phyloP scores from a whole-genome alignment of 2,113 vertebrate genomes.

The Orthonyx spaldingii region DNA sequence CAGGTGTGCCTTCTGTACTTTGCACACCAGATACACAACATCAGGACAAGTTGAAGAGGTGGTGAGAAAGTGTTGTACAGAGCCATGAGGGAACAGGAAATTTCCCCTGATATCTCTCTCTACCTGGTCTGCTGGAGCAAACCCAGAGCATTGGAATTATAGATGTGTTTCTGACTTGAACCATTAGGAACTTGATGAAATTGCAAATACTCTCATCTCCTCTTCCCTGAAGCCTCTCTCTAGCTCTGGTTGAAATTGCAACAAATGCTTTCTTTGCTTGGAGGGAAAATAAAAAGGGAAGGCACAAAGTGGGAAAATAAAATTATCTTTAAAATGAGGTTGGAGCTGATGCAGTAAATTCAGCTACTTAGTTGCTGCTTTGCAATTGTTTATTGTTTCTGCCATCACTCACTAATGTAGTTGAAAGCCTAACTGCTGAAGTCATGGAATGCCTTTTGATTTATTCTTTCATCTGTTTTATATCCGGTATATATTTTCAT shows the following conservation, averaged over 20 bases:
- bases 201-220: neutral
- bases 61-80: neutral
- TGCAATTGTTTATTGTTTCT: neutral
- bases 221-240: neutral
- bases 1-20: neutral
- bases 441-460: neutral
- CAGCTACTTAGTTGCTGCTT: neutral
- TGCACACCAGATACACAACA: no score
- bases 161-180: neutral
- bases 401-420: neutral
- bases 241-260: neutral
- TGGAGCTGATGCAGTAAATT: neutral
- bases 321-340: neutral
- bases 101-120: neutral
- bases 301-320: neutral
- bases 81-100: neutral
- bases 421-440: neutral
- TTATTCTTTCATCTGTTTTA: neutral
- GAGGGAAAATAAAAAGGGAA: neutral
- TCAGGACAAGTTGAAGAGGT: neutral
- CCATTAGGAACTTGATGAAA: neutral
- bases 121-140: accelerated
- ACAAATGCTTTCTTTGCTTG: neutral
- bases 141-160: neutral
- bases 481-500: neutral